A percentile compares a stretch with the other conserved stretches of the same genome.
These are phyloP conservation scores for Anthonomus grandis DNA, from an alignment of 1,140 invertebrate genomes.

Conservation along the genomic window DNA sequence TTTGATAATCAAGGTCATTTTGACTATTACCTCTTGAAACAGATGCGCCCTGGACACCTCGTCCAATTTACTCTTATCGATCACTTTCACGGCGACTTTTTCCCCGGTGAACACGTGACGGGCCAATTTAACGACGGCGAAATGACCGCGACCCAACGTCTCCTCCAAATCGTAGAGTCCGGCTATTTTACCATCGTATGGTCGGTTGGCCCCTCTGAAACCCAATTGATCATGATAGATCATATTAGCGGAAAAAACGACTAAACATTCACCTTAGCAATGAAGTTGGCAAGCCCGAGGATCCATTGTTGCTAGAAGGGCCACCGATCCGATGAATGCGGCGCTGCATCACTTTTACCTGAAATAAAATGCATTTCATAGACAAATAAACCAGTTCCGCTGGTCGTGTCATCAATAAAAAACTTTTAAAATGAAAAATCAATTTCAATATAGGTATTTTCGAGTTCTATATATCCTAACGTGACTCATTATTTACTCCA, in stretches of 20 bases:
- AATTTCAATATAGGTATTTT: too few relatives aligned
- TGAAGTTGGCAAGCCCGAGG: constrained; percentile 7
- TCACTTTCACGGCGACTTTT: constrained; percentile 93
- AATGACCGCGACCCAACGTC: constrained; percentile 92
- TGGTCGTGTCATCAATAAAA: too few relatives aligned
- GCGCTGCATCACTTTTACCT: constrained; percentile 15
- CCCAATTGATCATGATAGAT: background rate
- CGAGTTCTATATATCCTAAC: too few relatives aligned
- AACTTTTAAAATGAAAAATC: too few relatives aligned
- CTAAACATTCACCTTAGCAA: constrained; percentile 9
- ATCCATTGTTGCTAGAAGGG: constrained; percentile 17
- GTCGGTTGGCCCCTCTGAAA: too few relatives aligned
- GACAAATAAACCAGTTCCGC: too few relatives aligned
- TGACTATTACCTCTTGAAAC: constrained; percentile 82
- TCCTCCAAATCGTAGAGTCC: constrained; percentile 95
- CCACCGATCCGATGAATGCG: constrained; percentile 22
- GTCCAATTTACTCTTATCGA: constrained; percentile 97
- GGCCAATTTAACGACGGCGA: constrained; percentile 98
- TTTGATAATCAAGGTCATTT: too few relatives aligned
- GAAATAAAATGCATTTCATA: too few relatives aligned
- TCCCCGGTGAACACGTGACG: constrained; percentile 99
- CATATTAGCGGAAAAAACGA: background rate
- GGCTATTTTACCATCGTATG: constrained; percentile 89
- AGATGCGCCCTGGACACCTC: constrained; percentile 94
- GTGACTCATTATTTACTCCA: too few relatives aligned